A percentile compares a stretch with the other conserved stretches of the same genome.
These are phyloP conservation scores for Macrostomum cliftonense DNA, from an alignment of 2,888 invertebrate species.

Conservation along the genomic window DNA sequence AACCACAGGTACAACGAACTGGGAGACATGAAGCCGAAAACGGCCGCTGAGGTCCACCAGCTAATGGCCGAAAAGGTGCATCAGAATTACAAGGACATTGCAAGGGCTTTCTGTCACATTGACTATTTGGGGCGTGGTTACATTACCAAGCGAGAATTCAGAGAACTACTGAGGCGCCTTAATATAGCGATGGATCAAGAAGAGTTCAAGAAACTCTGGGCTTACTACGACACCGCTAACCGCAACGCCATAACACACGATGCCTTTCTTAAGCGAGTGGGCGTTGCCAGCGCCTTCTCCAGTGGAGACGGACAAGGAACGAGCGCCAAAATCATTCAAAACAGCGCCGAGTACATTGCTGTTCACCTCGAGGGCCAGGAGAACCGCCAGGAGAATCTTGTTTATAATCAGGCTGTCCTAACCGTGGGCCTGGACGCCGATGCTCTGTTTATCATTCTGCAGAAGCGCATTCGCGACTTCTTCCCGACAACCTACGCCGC, in stretches of 20 bases:
- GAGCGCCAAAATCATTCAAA: conserved; percentile 22
- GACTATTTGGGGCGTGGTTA: conserved; percentile 17
- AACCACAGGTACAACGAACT: conserved; percentile 27
- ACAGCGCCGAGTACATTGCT: conserved; percentile 20
- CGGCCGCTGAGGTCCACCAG: conserved; percentile 25
- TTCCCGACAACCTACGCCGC: conserved; percentile 25
- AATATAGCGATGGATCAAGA: conserved; percentile 22
- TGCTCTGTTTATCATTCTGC: conserved; percentile 13
- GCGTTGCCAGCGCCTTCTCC: conserved; percentile 21
- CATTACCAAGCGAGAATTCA: conserved; percentile 22
- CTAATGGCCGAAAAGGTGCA: conserved; percentile 23
- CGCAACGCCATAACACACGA: conserved; percentile 24
- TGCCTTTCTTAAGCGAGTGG: conserved; percentile 24
- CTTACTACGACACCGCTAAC: conserved; percentile 23
- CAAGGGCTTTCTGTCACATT: conserved; percentile 11
- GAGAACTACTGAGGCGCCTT: conserved; percentile 22
- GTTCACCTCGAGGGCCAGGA: conserved; percentile 22
- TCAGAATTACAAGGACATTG: conserved; percentile 25
- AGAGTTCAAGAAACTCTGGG: conserved; percentile 28
- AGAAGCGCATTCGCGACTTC: conserved; percentile 20
- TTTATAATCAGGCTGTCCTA: conserved; percentile 23
- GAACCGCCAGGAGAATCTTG: conserved; percentile 24
- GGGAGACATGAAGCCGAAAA: conserved; percentile 18
- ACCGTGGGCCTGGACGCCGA: conserved; percentile 20
- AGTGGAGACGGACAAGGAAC: conserved; percentile 24